Evolutionary conservation across 1,140 invertebrate genomes (phyloP).

Genomic region (Drosophila rufa): DNA sequence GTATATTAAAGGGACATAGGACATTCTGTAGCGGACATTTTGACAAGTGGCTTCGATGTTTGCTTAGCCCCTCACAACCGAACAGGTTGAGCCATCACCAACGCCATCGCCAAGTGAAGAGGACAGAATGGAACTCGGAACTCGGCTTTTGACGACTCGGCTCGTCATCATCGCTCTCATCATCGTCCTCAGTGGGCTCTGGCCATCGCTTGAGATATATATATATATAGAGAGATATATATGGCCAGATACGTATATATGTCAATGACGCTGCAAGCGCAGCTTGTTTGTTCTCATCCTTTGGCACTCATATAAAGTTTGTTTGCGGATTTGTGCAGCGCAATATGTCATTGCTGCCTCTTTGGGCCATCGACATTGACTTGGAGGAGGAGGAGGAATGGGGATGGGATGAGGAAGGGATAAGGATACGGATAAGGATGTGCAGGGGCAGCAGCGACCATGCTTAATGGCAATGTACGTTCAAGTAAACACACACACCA

Average conservation of each 20-base stretch:
- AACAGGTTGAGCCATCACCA: slow-evolving; percentile 37
- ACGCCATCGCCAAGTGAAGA: slow-evolving; percentile 13
- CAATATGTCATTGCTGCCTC: slow-evolving; percentile 78
- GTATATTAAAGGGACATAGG: neutral
- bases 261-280: slow-evolving; percentile 72
- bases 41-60: slow-evolving; percentile 75
- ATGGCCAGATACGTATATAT: slow-evolving; percentile 60
- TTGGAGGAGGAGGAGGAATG: slow-evolving; percentile 1
- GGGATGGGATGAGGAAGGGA: neutral
- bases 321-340: slow-evolving; percentile 83
- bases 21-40: slow-evolving; percentile 42
- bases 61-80: slow-evolving; percentile 26
- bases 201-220: slow-evolving; percentile 9
- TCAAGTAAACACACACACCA: slow-evolving; percentile 73
- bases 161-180: slow-evolving; percentile 22
- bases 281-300: slow-evolving; percentile 80
- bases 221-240: slow-evolving; percentile 1
- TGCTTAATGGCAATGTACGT: slow-evolving; percentile 82
- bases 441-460: slow-evolving; percentile 48
- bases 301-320: slow-evolving; percentile 83
- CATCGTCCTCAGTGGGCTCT: slow-evolving; percentile 17
- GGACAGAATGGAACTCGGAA: slow-evolving; percentile 1
- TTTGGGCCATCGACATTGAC: slow-evolving; percentile 32
- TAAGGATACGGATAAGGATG: slow-evolving; percentile 1
- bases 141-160: slow-evolving; percentile 31